Evolutionary conservation across 1,140 invertebrate species (phyloP), one percentile per base, ranked within the genome.

Genomic region (Solenopsis fugax): DNA sequence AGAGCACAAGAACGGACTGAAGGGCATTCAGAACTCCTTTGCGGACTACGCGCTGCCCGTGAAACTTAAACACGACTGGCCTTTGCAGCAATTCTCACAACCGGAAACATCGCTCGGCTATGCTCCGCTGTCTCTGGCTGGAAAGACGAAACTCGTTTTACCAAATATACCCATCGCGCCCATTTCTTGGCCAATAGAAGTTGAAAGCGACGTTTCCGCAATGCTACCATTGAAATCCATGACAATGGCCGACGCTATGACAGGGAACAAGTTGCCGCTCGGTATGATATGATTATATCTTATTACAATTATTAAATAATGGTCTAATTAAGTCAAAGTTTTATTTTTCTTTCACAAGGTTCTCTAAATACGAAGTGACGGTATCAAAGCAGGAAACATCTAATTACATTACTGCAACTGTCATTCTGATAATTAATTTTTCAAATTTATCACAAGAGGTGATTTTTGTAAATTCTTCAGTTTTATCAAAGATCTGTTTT

Each of bases 71-170:
- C 18, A 82, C 12, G 52, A 45, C 24, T 73, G 80, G 80, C 48
- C 82, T 0, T 78, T 75, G 24, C 87, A 78, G 65, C 89, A 91
- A 64, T 86, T 90, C 67, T 65, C 87, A 12, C 13, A 73, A 4
- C 84, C 89, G 21, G 91, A 90, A 87, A 78, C 85, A 13, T 82
- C 50, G 0, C 67, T 91, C 71, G 89, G 90, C 18, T 91, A 92
- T 71, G 69, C 91, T 60, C 85, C 86, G 29, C 52, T 92, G 50
- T 45, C 64, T 10, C 13, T 88, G 5, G 60, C 56, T 9, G 69
- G 41, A 18, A 88, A 54, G 6, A 85, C 85, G 9, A 89, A 89
- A 16, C 62, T 90, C 7, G 29, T 73, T 37, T 48, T 89, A 16
- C 77, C 93, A 4, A 89, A 60, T 41, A 54, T 90, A 52, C 72